Evolutionary conservation across 2,888 invertebrate species (phyloP), one percentile per base, ranked within the genome.

Genomic region (Romanomermis culicivorax): DNA sequence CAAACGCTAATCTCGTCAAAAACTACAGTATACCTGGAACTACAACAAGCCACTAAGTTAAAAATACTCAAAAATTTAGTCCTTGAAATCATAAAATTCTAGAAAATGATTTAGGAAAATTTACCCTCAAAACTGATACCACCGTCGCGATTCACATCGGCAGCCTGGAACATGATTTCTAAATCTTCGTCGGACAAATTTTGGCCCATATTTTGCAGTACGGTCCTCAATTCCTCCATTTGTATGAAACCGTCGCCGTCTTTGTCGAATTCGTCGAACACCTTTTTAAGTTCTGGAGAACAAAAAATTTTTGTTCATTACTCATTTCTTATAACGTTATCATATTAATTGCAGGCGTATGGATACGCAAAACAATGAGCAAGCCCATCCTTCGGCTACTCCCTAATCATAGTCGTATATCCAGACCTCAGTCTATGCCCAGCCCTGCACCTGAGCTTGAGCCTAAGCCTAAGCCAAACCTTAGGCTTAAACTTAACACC

Each of bases 151-250:
- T 67, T 64, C 43, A 60, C 60, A 55, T 67, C 67, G 2, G 67
- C 67, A 0, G 67, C 64, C 24, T 61, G 60, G 59, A 67, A 67
- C 67, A 67, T 67, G 2, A 65, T 65, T 43, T 61, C 60, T 11
- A 67, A 57, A 43, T 67, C 67, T 23, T 65, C 65, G 26, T 65
- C 64, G 1, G 66, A 66, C 25, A 67, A 67, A 42, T 62, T 60
- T 56, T 67, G 66, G 17, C 65, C 65, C 67, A 67, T 67, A 56
- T 65, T 65, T 47, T 63, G 63, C 67, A 67, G 67, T 4, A 67
- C 67, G 1, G 25, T 11, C 14, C 42, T 24, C 54, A 54, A 29
- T 36, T 52, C 52, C 11, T 52, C 25, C 17, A 17, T 23, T 17
- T 43, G 24, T 14, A 52, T 52, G 25, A 4, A 25, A 14, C 52